Percentiles rank a stretch among this genome's conserved stretches.
phyloP scores from a whole-genome alignment of 2,797 vertebrate genomes.

The Holocentrus rufus region DNA sequence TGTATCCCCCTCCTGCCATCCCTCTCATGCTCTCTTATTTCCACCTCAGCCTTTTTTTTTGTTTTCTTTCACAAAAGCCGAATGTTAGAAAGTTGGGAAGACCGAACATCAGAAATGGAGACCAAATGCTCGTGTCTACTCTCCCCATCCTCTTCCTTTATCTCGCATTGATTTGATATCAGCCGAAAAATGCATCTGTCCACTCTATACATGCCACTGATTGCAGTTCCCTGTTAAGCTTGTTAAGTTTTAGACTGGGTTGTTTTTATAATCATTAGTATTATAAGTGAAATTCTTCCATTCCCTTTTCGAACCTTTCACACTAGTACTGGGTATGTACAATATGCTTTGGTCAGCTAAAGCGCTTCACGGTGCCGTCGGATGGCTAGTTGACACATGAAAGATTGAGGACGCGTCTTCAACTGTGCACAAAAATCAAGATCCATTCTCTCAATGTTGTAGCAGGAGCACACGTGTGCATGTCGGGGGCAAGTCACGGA shows the following conservation, averaged over 20 bases:
- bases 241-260: conserved; percentile 63
- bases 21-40: conserved; percentile 58
- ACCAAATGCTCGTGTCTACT: conserved; percentile 69
- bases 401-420: conserved; percentile 11
- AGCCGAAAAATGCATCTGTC: conserved; percentile 46
- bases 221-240: conserved; percentile 42
- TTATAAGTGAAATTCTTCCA: conserved; percentile 38
- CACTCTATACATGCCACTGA: conserved; percentile 52
- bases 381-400: conserved; percentile 18
- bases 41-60: conserved; percentile 68
- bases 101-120: conserved; percentile 55
- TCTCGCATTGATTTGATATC: conserved; percentile 52
- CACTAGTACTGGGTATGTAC: conserved; percentile 55
- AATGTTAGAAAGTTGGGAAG: conserved; percentile 66
- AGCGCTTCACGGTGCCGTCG: conserved; percentile 37
- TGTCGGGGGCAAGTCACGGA: conserved; percentile 53
- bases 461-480: conserved; percentile 49
- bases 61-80: conserved; percentile 58
- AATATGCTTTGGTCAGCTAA: conserved; percentile 43
- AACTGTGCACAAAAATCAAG: conserved; percentile 17
- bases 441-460: conserved; percentile 43
- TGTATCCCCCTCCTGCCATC: conserved; percentile 46
- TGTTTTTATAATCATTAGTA: conserved; percentile 70
- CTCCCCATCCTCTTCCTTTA: conserved; percentile 50
- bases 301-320: conserved; percentile 39